phyloP scores from a whole-genome alignment of 2,888 invertebrate species.

The Ichneumoninae sp. region DNA sequence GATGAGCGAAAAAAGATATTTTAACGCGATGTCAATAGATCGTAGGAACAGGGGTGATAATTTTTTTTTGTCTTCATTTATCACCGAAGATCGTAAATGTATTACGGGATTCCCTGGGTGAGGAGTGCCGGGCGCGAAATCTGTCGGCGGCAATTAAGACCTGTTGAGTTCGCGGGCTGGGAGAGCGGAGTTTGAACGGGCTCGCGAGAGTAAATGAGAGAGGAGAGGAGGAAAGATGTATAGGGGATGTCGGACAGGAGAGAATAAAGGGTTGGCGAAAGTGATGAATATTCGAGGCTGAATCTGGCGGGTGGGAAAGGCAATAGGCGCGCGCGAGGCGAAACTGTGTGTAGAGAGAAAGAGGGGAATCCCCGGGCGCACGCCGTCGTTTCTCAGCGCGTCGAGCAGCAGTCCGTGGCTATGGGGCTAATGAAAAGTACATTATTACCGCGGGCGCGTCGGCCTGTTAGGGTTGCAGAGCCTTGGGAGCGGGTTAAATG shows the following conservation, averaged over 20 bases:
- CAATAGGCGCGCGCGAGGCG: constrained; percentile 25
- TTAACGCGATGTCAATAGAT: background rate
- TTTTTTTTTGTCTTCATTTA: background rate
- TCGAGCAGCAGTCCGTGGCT: constrained; percentile 72
- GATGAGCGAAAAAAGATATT: background rate
- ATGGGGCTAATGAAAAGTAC: constrained; percentile 82
- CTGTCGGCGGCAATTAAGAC: constrained; percentile 78
- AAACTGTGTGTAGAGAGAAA: constrained; percentile 11
- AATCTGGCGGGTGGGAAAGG: constrained; percentile 71
- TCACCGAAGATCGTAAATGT: constrained; percentile 31
- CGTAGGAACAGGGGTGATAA: background rate
- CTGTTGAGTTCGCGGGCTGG: constrained; percentile 73
- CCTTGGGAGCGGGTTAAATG: constrained; percentile 77
- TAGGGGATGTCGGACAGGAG: constrained; percentile 69
- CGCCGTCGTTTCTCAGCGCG: constrained; percentile 40
- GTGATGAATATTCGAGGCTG: constrained; percentile 82
- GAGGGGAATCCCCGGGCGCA: constrained; percentile 20
- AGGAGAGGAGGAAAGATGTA: constrained; percentile 59
- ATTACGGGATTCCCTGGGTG: background rate
- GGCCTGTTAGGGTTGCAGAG: constrained; percentile 66
- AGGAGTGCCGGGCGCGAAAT: constrained; percentile 28
- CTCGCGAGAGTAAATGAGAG: constrained; percentile 25
- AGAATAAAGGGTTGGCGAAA: constrained; percentile 76
- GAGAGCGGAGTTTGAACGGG: background rate
- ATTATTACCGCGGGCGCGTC: constrained; percentile 76